phyloP scores from a whole-genome alignment of 2,888 invertebrate genomes.

The Parapristionchus giblindavisi region DNA sequence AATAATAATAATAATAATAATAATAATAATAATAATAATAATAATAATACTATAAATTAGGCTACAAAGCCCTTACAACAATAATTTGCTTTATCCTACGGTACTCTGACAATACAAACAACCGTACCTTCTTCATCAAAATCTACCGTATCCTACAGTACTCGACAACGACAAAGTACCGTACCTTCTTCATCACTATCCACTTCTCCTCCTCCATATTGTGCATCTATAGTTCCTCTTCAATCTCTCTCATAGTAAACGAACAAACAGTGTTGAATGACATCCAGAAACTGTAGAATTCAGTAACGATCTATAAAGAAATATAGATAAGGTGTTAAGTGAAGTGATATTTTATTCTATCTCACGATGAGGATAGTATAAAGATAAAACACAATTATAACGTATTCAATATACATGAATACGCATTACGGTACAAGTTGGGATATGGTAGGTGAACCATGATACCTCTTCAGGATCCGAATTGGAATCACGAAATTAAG shows the following conservation, averaged over 20 bases:
- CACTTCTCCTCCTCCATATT: constrained; percentile 33
- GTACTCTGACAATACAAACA: too few relatives aligned
- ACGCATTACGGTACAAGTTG: background rate
- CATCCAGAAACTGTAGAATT: constrained; percentile 94
- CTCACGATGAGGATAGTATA: too few relatives aligned
- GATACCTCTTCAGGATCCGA: constrained; percentile 81
- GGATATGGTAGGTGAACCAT: background rate
- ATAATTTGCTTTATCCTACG: too few relatives aligned
- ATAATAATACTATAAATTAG: too few relatives aligned
- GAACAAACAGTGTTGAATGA: constrained; percentile 89
- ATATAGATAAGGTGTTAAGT: background rate
- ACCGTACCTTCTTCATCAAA: background rate
- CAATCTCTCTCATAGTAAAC: constrained; percentile 78
- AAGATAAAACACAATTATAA: too few relatives aligned
- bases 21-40: too few relatives aligned
- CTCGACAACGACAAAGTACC: background rate
- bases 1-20: too few relatives aligned
- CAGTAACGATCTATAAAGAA: constrained; percentile 78
- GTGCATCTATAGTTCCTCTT: constrained; percentile 78
- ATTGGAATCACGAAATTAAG: constrained; percentile 79
- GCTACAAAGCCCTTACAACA: too few relatives aligned
- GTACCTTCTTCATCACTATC: constrained; percentile 23
- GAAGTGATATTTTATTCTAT: too few relatives aligned
- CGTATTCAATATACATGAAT: too few relatives aligned
- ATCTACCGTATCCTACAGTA: background rate